Conservation (phyloP, 2,797 vertebrate species). For the Sarcophilus harrisii region DNA sequence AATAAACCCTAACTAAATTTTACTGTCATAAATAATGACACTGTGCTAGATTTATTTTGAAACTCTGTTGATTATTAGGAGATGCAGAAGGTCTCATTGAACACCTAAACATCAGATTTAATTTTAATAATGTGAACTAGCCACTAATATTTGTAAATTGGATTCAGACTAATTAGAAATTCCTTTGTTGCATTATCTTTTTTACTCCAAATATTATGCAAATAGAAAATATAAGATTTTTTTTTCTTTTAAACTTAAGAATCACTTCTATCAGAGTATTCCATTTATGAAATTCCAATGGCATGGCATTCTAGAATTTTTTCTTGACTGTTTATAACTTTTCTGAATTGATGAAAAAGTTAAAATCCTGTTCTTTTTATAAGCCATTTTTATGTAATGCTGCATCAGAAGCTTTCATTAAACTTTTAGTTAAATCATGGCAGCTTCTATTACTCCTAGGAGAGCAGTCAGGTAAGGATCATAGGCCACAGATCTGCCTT, state of each 20-base stretch:
- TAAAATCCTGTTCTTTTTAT: conserved; percentile 12
- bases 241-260: conserved; percentile 38
- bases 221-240: conserved; percentile 27
- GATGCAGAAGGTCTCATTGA: neutral
- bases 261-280: neutral
- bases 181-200: conserved; percentile 10
- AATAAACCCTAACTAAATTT: neutral
- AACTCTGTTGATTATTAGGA: neutral
- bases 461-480: conserved; percentile 9
- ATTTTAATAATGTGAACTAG: conserved; percentile 49
- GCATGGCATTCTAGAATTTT: conserved; percentile 34
- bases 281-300: conserved; percentile 18
- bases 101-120: conserved; percentile 28
- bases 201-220: conserved; percentile 30
- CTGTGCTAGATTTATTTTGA: conserved; percentile 16
- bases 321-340: conserved; percentile 29
- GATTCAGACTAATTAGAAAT: conserved; percentile 3
- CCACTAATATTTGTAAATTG: conserved; percentile 48
- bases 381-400: conserved; percentile 38
- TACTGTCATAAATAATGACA: conserved; percentile 18
- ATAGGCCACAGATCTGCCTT: conserved; percentile 5
- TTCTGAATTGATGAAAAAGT: neutral
- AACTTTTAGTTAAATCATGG: conserved; percentile 33
- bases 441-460: neutral
- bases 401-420: conserved; percentile 12